phyloP scores from a whole-genome alignment of 1,140 invertebrate genomes.

The Melipona quadrifasciata region DNA sequence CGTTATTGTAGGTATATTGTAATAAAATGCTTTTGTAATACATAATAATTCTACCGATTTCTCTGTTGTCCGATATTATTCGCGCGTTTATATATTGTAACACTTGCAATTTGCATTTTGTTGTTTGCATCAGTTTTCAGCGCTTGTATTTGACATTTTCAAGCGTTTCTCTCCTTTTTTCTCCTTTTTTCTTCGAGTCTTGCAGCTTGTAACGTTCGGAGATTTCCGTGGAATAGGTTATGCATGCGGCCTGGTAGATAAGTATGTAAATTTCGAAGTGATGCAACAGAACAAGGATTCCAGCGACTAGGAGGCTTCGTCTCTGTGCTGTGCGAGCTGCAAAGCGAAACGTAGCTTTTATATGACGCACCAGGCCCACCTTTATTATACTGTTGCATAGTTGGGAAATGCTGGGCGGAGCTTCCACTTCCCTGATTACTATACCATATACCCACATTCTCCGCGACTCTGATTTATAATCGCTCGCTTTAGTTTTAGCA shows the following conservation, averaged over 20 bases:
- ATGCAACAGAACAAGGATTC: conserved; percentile 1
- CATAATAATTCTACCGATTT: not conserved
- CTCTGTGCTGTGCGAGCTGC: not conserved
- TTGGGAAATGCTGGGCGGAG: not conserved
- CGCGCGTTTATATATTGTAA: too few relatives aligned
- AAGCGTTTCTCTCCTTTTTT: too few relatives aligned
- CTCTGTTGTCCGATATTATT: not conserved
- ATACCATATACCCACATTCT: not conserved
- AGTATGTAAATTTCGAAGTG: not conserved
- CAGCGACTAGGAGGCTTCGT: not conserved
- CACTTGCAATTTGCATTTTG: not conserved
- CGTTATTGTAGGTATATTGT: too few relatives aligned
- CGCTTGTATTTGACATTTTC: not conserved
- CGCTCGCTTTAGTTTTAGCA: too few relatives aligned
- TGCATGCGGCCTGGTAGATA: conserved; percentile 2
- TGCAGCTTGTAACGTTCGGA: not conserved
- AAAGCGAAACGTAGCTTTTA: not conserved
- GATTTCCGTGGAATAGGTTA: not conserved
- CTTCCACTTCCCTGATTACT: conserved; percentile 12
- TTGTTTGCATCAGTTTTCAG: not conserved
- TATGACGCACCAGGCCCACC: not conserved
- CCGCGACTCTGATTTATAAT: not conserved
- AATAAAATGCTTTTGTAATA: too few relatives aligned
- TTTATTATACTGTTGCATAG: conserved; percentile 1
- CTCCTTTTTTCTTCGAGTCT: too few relatives aligned